Evolutionary conservation across 2,888 invertebrate species (phyloP).

Genomic region (Merodon equestris): DNA sequence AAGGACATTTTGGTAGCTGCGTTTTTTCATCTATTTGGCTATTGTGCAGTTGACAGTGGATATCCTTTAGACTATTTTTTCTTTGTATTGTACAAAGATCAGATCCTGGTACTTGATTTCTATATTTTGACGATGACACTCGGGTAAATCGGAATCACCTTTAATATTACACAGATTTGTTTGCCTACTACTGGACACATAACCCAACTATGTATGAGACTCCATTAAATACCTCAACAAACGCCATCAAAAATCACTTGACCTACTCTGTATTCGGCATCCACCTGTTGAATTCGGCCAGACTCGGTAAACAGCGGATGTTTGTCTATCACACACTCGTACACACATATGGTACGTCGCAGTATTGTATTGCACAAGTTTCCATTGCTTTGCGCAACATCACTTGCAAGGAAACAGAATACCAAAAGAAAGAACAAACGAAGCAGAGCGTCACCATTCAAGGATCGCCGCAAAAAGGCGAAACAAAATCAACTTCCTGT

Average conservation of each 20-base stretch:
- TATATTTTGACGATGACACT: too few species aligned
- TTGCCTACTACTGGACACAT: constrained; percentile 33
- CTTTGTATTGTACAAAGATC: too few species aligned
- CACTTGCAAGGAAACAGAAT: constrained; percentile 54
- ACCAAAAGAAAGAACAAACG: constrained; percentile 61
- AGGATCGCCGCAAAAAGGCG: constrained; percentile 65
- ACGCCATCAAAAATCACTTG: constrained; percentile 20
- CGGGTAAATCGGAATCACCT: too few species aligned
- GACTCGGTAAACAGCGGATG: constrained; percentile 47
- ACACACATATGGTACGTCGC: too few species aligned
- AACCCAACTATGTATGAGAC: background rate
- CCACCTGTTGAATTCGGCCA: constrained; percentile 48
- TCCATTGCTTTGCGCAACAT: constrained; percentile 52
- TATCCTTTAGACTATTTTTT: too few species aligned
- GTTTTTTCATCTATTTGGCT: too few species aligned
- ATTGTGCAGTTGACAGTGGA: too few species aligned
- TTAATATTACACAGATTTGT: constrained; percentile 10
- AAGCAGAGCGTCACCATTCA: constrained; percentile 57
- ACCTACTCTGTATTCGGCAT: constrained; percentile 23
- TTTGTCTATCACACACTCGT: constrained; percentile 33
- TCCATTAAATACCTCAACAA: background rate
- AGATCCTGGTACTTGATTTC: too few species aligned
- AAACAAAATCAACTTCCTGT: constrained; percentile 68
- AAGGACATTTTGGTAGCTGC: too few species aligned
- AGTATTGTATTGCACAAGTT: constrained; percentile 21